These are phyloP conservation scores for Triplophysa rosa DNA, from an alignment of 2,113 vertebrate genomes.

Conservation along the genomic window DNA sequence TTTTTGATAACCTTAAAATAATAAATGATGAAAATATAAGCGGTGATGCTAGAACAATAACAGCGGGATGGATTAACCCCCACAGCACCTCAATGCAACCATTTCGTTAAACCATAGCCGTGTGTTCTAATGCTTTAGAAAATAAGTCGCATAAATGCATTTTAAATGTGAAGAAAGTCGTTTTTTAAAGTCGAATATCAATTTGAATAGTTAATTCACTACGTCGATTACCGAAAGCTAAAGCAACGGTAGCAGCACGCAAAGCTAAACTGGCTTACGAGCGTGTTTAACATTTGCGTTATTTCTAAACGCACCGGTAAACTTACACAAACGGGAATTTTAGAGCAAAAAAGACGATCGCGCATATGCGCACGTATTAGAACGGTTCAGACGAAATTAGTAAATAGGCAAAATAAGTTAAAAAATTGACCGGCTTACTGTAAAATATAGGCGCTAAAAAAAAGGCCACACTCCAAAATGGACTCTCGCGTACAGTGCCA, in stretches of 20 bases:
- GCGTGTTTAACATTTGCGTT: no score
- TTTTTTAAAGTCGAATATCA: no score
- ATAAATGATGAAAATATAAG: neutral
- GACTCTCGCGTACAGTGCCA: slow-evolving; percentile 44
- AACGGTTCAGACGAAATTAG: neutral
- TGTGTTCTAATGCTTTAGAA: neutral
- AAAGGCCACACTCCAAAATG: slow-evolving; percentile 51
- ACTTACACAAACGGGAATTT: neutral
- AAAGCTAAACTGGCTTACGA: neutral
- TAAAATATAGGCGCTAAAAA: slow-evolving; percentile 37
- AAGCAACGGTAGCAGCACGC: neutral
- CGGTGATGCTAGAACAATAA: neutral
- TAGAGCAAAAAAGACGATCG: neutral
- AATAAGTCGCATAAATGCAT: neutral
- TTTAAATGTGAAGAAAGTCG: neutral
- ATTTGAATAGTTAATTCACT: neutral
- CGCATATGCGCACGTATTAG: no score
- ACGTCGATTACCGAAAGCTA: neutral
- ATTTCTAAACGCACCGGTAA: neutral
- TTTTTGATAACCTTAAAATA: slow-evolving; percentile 10
- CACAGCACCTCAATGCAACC: neutral
- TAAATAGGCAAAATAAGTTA: neutral
- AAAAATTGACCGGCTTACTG: slow-evolving; percentile 46
- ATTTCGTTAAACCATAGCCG: no score
- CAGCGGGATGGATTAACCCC: neutral